phyloP scores from a whole-genome alignment of 2,797 vertebrate species.

The Danio aesculapii region DNA sequence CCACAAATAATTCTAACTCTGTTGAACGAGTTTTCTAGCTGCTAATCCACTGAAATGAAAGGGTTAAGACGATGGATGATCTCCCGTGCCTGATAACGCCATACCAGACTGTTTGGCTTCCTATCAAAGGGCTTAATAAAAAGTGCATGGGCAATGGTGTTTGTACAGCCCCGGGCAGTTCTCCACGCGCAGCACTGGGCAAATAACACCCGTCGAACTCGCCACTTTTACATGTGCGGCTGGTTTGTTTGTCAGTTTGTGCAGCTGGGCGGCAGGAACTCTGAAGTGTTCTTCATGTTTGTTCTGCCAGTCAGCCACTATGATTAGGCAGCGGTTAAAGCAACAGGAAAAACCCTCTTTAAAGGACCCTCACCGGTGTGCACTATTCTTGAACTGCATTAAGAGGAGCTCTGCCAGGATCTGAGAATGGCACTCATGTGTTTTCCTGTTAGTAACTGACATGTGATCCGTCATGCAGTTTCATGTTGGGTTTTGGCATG shows the following conservation, averaged over 20 bases:
- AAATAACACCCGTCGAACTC: conserved; percentile 8
- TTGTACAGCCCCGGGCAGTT: conserved; percentile 50
- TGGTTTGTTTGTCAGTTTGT: conserved; percentile 39
- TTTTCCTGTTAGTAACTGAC: conserved; percentile 26
- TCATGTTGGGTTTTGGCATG: background rate
- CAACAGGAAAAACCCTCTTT: conserved; percentile 32
- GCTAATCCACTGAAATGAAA: conserved; percentile 48
- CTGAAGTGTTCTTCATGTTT: conserved; percentile 44
- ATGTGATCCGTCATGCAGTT: background rate
- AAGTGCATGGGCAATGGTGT: conserved; percentile 53
- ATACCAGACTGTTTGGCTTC: conserved; percentile 56
- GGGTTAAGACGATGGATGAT: conserved; percentile 54
- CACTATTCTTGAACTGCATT: conserved; percentile 33
- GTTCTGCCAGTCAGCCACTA: conserved; percentile 38
- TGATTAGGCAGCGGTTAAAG: conserved; percentile 35
- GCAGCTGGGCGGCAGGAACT: conserved; percentile 17
- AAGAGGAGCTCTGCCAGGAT: conserved; percentile 39
- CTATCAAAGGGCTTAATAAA: conserved; percentile 56
- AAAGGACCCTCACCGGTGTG: conserved; percentile 30
- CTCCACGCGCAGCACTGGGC: conserved; percentile 13
- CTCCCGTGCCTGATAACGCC: conserved; percentile 56
- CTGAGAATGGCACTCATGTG: conserved; percentile 30
- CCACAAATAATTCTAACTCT: background rate
- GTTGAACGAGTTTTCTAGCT: conserved; percentile 9
- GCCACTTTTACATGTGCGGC: conserved; percentile 9